Base-by-base conservation (phyloP, 2,888 invertebrate genomes). In the Platycheirus rosarum region DNA sequence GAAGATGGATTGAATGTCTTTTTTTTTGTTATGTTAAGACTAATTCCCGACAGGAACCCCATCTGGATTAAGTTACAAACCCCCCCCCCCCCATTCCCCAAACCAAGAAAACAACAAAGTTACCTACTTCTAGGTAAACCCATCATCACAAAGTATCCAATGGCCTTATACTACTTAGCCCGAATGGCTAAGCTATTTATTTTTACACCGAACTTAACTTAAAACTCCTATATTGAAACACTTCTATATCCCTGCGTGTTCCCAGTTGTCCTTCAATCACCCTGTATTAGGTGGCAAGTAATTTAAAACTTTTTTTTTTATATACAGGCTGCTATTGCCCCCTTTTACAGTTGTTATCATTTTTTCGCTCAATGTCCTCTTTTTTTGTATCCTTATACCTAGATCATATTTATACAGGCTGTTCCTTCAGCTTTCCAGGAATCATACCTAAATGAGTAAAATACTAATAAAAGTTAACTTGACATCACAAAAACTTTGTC, bases 401-500 rank as follows among this genome's bases (percentile, higher is more conserved):
- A 9, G 18, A 20, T 20, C 2, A 8, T 3, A 16, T 23, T 46
- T n/a, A n/a, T n/a, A n/a, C n/a, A n/a, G n/a, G n/a, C n/a, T n/a
- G n/a, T n/a, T 20, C 13, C 62, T 75, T n/a, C n/a, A n/a, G 29
- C 49, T 49, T 60, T 13, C 49, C 55, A 82, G 82, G 82, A 82
- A 73, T 82, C 68, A 77, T 76, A 82, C 82, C 32, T 62, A 82
- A 82, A 77, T 82, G 71, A 77, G 77, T 73, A 82, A 82, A 82
- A 82, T 82, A 77, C 77, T 77, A 82, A 82, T 77, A 82, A 82
- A 82, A 82, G 82, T 82, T 77, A 63, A 63, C 62, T 82, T 82
- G 42, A 62, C 66, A 60, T 60, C 66, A n/a, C 8, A 48, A 82
- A 63, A 76, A 82, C 53, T 76, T 82, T 71, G 48, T 76, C 60